Percentiles rank a stretch among this genome's conserved stretches.
Conservation (phyloP, 2,797 vertebrate genomes). For the Lycodopsis pacificus region DNA sequence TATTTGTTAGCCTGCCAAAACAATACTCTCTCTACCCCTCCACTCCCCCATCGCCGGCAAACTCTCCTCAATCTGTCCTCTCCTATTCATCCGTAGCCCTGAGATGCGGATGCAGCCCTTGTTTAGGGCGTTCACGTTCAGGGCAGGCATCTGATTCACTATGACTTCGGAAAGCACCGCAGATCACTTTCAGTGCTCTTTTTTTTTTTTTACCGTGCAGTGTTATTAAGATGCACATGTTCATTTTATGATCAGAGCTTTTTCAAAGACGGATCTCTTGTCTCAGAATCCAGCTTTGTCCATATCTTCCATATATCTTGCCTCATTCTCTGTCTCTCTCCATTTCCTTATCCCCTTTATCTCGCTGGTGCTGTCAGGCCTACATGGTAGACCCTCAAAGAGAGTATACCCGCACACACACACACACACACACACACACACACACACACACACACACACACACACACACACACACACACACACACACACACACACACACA, state of each 20-base stretch:
- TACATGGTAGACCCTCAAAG: constrained; percentile 42
- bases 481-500: constrained; percentile 28
- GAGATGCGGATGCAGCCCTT: constrained; percentile 60
- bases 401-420: constrained; percentile 10
- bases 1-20: constrained; percentile 64
- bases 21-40: constrained; percentile 62
- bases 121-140: constrained; percentile 43
- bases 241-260: constrained; percentile 76
- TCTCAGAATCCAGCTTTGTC: constrained; percentile 69
- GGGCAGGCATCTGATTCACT: constrained; percentile 52
- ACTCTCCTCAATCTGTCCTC: constrained; percentile 75
- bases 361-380: constrained; percentile 54
- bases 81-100: constrained; percentile 58
- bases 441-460: constrained; percentile 28
- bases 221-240: constrained; percentile 74
- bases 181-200: constrained; percentile 47
- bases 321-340: constrained; percentile 67
- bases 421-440: constrained; percentile 4
- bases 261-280: constrained; percentile 70
- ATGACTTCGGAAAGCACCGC: constrained; percentile 42
- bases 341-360: constrained; percentile 69
- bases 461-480: background rate
- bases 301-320: constrained; percentile 71
- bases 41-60: constrained; percentile 16
- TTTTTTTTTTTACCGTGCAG: constrained; percentile 46